These are phyloP conservation scores for Setophaga kirtlandii DNA, from an alignment of 2,113 vertebrate species.

Conservation along the genomic window DNA sequence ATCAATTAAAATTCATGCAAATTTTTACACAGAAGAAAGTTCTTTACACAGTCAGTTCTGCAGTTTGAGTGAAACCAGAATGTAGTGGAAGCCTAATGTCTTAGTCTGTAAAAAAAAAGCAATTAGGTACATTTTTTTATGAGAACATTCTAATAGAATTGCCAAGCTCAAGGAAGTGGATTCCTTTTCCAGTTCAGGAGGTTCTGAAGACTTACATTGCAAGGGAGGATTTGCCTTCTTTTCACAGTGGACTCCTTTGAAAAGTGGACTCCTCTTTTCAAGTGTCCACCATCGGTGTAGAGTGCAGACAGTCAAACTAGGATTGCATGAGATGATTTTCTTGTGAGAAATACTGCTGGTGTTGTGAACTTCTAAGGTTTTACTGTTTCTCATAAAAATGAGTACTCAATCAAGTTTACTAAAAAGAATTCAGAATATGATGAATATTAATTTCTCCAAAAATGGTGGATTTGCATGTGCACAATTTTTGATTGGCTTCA, in stretches of 20 bases:
- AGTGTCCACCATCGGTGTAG: accelerated
- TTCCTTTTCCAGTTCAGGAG: background rate
- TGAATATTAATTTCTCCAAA: background rate
- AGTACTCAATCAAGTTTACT: background rate
- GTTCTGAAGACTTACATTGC: background rate
- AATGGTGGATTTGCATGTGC: background rate
- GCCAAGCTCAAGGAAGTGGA: background rate
- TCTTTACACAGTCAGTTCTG: background rate
- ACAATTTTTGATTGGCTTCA: background rate
- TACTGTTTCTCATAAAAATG: background rate
- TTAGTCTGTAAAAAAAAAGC: background rate
- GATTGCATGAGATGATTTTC: background rate
- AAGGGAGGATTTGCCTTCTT: background rate
- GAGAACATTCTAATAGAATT: background rate
- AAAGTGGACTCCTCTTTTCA: background rate
- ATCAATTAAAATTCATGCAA: background rate
- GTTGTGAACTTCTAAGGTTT: background rate
- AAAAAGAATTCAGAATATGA: background rate
- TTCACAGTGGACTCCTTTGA: background rate
- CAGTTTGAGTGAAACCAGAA: background rate
- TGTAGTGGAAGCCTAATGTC: background rate
- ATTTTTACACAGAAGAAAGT: background rate
- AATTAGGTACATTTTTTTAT: background rate
- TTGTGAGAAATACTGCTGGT: background rate
- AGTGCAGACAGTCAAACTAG: background rate